Evolutionary conservation across 2,113 vertebrate genomes (phyloP).

Genomic region (Phocoena phocoena): DNA sequence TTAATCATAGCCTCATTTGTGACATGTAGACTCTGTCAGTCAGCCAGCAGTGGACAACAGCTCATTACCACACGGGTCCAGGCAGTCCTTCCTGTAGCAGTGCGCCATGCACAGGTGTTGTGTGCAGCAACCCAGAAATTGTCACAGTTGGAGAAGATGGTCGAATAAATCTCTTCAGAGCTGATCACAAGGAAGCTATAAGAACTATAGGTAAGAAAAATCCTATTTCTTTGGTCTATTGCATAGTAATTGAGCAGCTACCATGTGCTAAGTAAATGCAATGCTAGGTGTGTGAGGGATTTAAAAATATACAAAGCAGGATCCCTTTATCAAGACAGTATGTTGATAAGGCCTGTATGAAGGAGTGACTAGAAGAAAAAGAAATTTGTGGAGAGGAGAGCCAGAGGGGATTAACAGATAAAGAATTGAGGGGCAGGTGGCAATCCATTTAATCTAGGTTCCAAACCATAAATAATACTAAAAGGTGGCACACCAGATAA

Average conservation of each 20-base stretch:
- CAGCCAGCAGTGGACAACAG: conserved; percentile 88
- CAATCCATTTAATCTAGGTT: not conserved
- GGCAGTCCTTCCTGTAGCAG: conserved; percentile 81
- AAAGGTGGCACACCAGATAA: not conserved
- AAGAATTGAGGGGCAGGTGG: not conserved
- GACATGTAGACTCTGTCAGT: conserved; percentile 87
- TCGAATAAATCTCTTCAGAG: conserved; percentile 92
- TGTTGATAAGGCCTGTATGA: not conserved
- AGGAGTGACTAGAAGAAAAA: not conserved
- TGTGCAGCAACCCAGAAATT: conserved; percentile 94
- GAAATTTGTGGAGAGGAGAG: not conserved
- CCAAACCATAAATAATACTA: not conserved
- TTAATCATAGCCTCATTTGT: conserved; percentile 14
- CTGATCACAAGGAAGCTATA: conserved; percentile 89
- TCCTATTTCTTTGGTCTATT: not conserved
- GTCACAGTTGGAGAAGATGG: conserved; percentile 96
- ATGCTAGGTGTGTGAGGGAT: not conserved
- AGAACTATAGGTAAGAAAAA: conserved; percentile 90
- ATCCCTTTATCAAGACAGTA: not conserved
- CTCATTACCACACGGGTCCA: conserved; percentile 86
- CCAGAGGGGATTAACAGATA: not conserved
- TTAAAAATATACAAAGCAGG: not conserved
- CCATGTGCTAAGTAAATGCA: not conserved
- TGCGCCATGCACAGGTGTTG: conserved; percentile 92
- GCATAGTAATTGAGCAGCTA: not conserved